Evolutionary conservation across 1,140 invertebrate species (phyloP), one percentile per base, ranked within the genome.

Genomic region (Brachionus plicatilis): DNA sequence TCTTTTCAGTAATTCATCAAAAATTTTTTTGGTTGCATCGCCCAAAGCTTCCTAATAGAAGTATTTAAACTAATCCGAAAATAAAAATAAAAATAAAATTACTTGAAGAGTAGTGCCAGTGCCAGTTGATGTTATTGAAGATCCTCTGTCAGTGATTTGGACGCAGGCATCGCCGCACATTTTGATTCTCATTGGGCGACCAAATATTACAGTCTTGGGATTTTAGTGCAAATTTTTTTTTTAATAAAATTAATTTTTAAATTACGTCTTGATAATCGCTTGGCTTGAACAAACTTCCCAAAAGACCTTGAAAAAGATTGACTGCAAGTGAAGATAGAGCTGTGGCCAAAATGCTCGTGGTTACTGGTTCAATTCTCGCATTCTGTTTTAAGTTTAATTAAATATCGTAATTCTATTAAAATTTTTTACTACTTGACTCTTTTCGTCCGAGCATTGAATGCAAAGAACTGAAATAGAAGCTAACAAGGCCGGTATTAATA

Each of bases 191-290:
- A 83, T 72, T 2, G 80, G 14, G 17, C 80, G 80, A 47, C 65
- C 80, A 72, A 68, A 83, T 9, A 83, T 68, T 4, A 83, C 5
- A 43, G 56, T 66, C 80, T 83, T 2, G 3, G 8, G 45, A 43
- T 43, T 70, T 29, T 70, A 12, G 27, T 3, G 41, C 8, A 72
- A 72, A 20, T 12, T 72, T 72, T 17, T 1, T 45, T 45, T 17
- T 7, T 1, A 43, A 37, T 6, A 66, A 47, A n/a, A 83, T 37
- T 20, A 41, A 24, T 5, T 50, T 65, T 68, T 27, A 14, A 33
- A 27, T 82, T 82, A 82, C 79, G 53, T 82, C 79, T 82, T 82
- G 79, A 33, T 82, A 68, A 65, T 82, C 79, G 1, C 3, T 14
- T 82, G 79, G 79, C 33, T 82, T 82, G 79, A 82, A 82, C 20